Base-by-base conservation (phyloP, 2,888 invertebrate genomes). In the Platycheirus albimanus region DNA sequence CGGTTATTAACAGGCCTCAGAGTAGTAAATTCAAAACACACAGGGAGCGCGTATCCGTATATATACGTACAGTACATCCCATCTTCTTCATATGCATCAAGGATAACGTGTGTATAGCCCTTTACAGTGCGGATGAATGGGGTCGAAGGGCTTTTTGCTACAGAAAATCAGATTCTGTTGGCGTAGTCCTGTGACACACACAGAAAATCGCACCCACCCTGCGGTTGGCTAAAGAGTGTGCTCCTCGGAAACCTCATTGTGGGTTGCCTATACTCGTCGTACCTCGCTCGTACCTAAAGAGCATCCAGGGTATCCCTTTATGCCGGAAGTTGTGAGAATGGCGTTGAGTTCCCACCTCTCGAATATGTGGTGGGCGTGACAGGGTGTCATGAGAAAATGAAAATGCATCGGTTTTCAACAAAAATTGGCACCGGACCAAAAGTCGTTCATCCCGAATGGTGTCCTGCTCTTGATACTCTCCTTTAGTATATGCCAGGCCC, bases 1-100 rank as follows among this genome's bases (percentile, higher is more conserved):
- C 69, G 78, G 83, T 83, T 83, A 83, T 83, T 83, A 83, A 83
- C 83, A 83, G 83, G 78, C 83, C 78, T 78, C 83, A 83, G 64
- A 45, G 78, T 83, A 78, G 83, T 83, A 83, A 83, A 83, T 83
- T 83, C 78, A 63, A 72, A 74, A 38, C 52, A 71, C 61, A 71
- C 58, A 66, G 17, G 43, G 43, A 28, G 28, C 3, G 43, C 17
- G 7, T 36, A 33, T n/a, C n/a, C n/a, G n/a, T n/a, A n/a, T n/a
- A n/a, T n/a, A n/a, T n/a, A n/a, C n/a, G n/a, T n/a, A n/a, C n/a
- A n/a, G n/a, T 41, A 15, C n/a, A 19, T 36, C 36, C 41, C 30
- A 6, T 51, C 11, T 38, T 8, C 30, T 30, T 11, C 52, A 36
- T 20, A 41, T 41, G 8, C 30, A 8, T 15, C n/a, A 41, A 24